phyloP scores from a whole-genome alignment of 1,140 invertebrate species.

The Lepidotrigona ventralis region DNA sequence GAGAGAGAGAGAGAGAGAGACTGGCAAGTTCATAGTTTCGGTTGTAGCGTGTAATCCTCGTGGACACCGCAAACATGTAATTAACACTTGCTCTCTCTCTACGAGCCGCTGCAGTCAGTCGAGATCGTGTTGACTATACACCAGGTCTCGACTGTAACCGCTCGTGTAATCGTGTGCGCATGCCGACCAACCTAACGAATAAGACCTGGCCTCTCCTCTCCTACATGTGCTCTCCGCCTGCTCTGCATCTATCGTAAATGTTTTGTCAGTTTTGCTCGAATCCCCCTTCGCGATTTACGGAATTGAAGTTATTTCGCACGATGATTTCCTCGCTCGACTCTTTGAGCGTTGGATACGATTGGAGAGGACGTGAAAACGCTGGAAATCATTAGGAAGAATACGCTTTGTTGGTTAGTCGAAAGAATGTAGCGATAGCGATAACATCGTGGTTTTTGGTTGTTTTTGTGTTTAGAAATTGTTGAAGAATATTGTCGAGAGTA shows the following conservation, averaged over 20 bases:
- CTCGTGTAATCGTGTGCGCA: slow-evolving; percentile 53
- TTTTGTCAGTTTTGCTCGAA: neutral
- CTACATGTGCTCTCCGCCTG: too few relatives aligned
- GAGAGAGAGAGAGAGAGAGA: slow-evolving; percentile 1
- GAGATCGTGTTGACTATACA: slow-evolving; percentile 56
- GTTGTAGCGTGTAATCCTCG: slow-evolving; percentile 79
- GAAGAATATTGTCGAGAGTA: too few relatives aligned
- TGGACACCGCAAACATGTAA: slow-evolving; percentile 80
- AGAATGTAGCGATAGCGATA: too few relatives aligned
- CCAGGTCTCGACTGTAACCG: slow-evolving; percentile 25
- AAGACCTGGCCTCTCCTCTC: neutral
- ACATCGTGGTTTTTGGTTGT: too few relatives aligned
- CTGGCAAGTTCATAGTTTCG: slow-evolving; percentile 76
- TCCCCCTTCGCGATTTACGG: neutral
- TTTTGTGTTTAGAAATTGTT: too few relatives aligned
- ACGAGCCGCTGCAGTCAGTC: slow-evolving; percentile 48
- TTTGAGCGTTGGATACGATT: too few relatives aligned
- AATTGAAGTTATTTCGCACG: neutral
- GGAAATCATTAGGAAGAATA: too few relatives aligned
- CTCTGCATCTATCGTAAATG: neutral
- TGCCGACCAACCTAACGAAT: slow-evolving; percentile 28
- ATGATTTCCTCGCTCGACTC: too few relatives aligned
- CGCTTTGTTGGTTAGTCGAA: too few relatives aligned
- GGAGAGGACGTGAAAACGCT: too few relatives aligned
- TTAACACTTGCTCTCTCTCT: slow-evolving; percentile 77